Conservation (phyloP, 2,888 invertebrate species). For the Tenthredo notha region DNA sequence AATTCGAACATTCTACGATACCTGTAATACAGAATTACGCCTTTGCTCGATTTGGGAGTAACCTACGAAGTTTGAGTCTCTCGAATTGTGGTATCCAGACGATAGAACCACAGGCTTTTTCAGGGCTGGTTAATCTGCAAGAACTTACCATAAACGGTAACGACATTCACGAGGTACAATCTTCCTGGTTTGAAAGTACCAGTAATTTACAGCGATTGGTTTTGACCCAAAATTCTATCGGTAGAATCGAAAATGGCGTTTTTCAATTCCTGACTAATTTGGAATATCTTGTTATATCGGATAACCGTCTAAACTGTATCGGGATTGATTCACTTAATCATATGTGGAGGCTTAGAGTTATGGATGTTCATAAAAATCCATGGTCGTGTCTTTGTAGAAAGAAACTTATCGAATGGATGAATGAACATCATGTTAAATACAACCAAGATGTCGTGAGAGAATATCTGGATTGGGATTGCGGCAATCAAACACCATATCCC, state of each 20-base stretch:
- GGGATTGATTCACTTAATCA: constrained; percentile 61
- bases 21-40: constrained; percentile 59
- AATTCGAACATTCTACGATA: constrained; percentile 64
- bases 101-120: constrained; percentile 65
- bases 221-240: constrained; percentile 67
- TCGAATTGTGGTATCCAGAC: constrained; percentile 65
- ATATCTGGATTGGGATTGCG: constrained; percentile 10
- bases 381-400: constrained; percentile 69
- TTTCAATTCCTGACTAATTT: constrained; percentile 64
- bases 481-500: background rate
- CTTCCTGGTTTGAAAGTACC: constrained; percentile 61
- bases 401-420: constrained; percentile 63
- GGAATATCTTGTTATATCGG: constrained; percentile 62
- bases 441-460: constrained; percentile 58
- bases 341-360: constrained; percentile 58
- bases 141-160: constrained; percentile 64
- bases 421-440: constrained; percentile 62
- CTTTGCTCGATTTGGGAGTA: constrained; percentile 66
- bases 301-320: constrained; percentile 69
- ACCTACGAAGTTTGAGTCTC: constrained; percentile 64
- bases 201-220: constrained; percentile 62
- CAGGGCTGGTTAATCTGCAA: constrained; percentile 62
- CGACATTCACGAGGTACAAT: constrained; percentile 61
- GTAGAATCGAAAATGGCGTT: constrained; percentile 64
- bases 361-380: constrained; percentile 66